These are phyloP conservation scores for Todus mexicanus DNA, from an alignment of 2,797 vertebrate genomes.

Conservation along the genomic window DNA sequence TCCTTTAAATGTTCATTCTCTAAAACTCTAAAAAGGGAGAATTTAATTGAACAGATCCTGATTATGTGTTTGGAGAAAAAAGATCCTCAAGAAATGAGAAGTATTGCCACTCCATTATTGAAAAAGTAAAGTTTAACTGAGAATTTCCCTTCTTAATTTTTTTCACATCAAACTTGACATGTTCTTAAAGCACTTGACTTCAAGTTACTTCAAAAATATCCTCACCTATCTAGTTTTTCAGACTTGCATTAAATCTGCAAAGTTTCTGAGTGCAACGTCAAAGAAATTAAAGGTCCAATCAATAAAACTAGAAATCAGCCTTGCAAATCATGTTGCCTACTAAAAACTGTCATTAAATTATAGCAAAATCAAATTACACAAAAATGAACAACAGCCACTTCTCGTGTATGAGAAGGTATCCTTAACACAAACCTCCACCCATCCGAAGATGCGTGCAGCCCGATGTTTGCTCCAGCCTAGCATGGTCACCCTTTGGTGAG, in stretches of 20 bases:
- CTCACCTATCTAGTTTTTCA: background rate
- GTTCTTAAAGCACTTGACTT: background rate
- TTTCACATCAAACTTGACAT: background rate
- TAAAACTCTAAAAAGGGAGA: background rate
- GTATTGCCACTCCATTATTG: background rate
- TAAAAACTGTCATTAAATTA: conserved; percentile 2
- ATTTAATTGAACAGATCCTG: background rate
- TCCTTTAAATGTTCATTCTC: background rate
- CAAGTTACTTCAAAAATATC: background rate
- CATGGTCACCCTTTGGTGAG: background rate
- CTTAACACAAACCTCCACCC: background rate
- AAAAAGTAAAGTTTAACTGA: background rate
- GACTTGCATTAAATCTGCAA: background rate
- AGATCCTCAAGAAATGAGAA: background rate
- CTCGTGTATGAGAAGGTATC: background rate
- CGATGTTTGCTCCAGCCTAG: fast-evolving
- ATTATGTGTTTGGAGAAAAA: background rate
- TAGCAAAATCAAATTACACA: conserved; percentile 5
- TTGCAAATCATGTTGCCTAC: background rate
- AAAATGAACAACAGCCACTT: background rate
- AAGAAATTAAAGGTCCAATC: conserved; percentile 9
- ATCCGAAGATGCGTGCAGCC: background rate
- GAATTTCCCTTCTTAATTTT: background rate
- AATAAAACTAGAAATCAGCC: conserved; percentile 29
- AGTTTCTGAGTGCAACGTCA: background rate